Evolutionary conservation across 2,797 vertebrate species (phyloP), one percentile per base, ranked within the genome.

Genomic region (Paramormyrops hopkinsi): DNA sequence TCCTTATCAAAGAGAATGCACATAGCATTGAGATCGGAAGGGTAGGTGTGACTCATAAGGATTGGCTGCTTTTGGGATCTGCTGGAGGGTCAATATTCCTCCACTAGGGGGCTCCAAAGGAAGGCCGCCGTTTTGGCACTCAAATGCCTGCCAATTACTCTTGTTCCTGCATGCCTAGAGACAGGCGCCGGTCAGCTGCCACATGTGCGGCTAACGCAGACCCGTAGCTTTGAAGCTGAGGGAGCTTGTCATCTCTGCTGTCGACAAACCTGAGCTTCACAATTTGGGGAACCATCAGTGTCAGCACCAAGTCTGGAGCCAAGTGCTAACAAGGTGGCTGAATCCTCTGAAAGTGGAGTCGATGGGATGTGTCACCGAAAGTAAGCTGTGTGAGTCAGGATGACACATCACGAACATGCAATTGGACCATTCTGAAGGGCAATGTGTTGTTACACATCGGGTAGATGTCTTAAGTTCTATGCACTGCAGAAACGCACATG

Each of bases 231-330:
- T 29, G 84, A 53, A 79, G 73, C 73, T 79, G 73, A 79, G 73
- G 37, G n/a, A 79, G 37, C 73, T 37, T 59, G 89, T 82, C 86
- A 44, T 79, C 86, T 88, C 48, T 44, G 37, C 41, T 25, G 79
- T 85, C 76, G 84, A 88, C 91, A 91, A 90, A 91, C 90, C 92
- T 90, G 90, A 89, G 91, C 90, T 41, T 44, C 90, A 91, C 79
- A 12, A 88, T 88, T 89, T 91, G 92, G 92, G 89, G 89, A 91
- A 91, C 89, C 93, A 93, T 91, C 91, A 92, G 92, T 92, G 92
- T 93, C 89, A 69, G 88, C 89, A 89, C 89, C 73, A 46, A 56
- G 92, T 92, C 92, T 93, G 90, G 90, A 88, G 91, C 44, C 88
- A 44, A 79, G 73, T 44, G 37, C 73, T 44, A n/a, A 59, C 89